phyloP scores from a whole-genome alignment of 2,113 vertebrate species.

The Poeciliopsis prolifica region DNA sequence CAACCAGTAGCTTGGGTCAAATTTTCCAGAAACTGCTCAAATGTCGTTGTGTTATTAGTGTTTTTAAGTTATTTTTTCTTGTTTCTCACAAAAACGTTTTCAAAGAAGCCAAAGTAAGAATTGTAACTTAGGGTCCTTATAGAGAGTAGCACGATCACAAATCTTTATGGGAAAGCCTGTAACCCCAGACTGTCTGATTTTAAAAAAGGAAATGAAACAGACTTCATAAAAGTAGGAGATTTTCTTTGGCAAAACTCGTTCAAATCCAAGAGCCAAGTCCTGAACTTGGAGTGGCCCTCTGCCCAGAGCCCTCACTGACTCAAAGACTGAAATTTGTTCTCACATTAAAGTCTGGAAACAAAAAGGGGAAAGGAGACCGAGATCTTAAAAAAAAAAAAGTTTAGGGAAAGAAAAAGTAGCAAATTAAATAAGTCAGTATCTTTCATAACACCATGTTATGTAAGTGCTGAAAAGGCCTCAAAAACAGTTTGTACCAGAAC shows the following conservation, averaged over 20 bases:
- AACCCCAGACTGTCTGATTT: slow-evolving; percentile 6
- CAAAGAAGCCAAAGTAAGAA: neutral
- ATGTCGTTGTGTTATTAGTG: neutral
- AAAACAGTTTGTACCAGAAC: slow-evolving; percentile 36
- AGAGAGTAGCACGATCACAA: neutral
- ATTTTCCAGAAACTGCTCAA: neutral
- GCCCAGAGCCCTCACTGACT: slow-evolving; percentile 25
- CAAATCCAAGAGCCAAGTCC: slow-evolving; percentile 31
- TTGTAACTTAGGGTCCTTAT: neutral
- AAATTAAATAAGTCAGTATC: slow-evolving; percentile 30
- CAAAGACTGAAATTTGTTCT: slow-evolving; percentile 11
- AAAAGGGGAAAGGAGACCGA: slow-evolving; percentile 29
- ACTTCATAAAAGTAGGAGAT: neutral
- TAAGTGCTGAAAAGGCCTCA: slow-evolving; percentile 47
- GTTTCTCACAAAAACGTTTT: neutral
- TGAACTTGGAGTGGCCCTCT: slow-evolving; percentile 26
- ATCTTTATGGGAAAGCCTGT: slow-evolving; percentile 2
- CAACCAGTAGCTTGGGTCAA: neutral
- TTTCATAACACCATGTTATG: slow-evolving; percentile 46
- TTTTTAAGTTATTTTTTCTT: slow-evolving; percentile 2
- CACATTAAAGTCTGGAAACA: slow-evolving; percentile 10
- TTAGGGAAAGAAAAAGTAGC: neutral
- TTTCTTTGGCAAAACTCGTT: slow-evolving; percentile 1
- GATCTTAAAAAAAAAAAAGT: slow-evolving; percentile 12
- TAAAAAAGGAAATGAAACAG: slow-evolving; percentile 1